Conservation (phyloP, 2,113 vertebrate genomes). For the Diadophis punctatus region DNA sequence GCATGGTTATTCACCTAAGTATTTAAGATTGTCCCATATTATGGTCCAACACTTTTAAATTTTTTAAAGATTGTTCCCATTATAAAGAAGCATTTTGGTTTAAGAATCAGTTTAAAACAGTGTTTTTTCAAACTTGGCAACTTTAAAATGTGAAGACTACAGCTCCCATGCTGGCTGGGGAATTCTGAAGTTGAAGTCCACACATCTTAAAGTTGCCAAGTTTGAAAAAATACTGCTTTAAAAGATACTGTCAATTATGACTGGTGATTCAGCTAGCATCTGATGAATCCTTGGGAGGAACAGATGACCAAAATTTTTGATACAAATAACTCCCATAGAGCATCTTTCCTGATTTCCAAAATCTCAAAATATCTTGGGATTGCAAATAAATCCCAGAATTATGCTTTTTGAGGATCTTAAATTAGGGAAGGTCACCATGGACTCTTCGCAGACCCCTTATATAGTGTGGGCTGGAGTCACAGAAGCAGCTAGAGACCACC, state of each 20-base stretch:
- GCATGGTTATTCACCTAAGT: not conserved
- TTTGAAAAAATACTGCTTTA: not conserved
- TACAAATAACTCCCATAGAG: not conserved
- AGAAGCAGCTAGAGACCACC: not conserved
- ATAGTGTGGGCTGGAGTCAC: not conserved
- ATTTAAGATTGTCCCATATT: not conserved
- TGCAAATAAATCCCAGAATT: not conserved
- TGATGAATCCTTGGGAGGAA: not conserved
- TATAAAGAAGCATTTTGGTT: not conserved
- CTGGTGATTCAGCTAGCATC: not conserved
- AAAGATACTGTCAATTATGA: not conserved
- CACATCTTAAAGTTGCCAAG: not conserved
- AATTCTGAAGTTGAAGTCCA: not conserved
- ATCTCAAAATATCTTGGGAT: not conserved
- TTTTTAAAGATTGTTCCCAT: not conserved
- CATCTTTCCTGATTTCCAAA: not conserved
- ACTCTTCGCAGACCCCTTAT: not conserved
- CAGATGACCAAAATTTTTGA: not conserved
- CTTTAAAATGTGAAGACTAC: not conserved
- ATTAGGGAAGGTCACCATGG: not conserved
- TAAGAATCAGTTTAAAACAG: not conserved
- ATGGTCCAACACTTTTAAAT: no score
- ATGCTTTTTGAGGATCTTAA: not conserved
- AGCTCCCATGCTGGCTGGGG: not conserved
- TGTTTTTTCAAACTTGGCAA: not conserved